A percentile compares a stretch with the other conserved stretches of the same genome.
Evolutionary conservation across 2,797 vertebrate species (phyloP).

Genomic region (Antrozous pallidus): DNA sequence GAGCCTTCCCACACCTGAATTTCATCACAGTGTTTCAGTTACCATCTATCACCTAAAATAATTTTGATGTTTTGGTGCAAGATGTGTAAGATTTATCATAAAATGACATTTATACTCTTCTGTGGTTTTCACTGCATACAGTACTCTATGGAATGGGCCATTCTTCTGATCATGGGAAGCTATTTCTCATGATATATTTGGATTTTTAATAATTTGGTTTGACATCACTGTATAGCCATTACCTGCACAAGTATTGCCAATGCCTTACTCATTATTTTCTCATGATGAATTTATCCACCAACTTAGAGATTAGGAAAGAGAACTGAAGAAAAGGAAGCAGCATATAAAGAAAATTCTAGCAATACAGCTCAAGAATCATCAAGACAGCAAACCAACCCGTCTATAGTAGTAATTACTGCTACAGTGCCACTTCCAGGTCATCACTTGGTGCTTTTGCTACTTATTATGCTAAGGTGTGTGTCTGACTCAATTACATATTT

Average conservation of each 20-base stretch:
- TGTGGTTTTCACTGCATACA: neutral
- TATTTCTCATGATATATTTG: conserved; percentile 1
- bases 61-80: conserved; percentile 8
- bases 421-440: accelerated
- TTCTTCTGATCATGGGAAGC: neutral
- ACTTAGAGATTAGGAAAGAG: neutral
- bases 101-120: neutral
- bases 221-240: neutral
- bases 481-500: neutral
- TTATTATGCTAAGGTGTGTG: neutral
- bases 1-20: neutral
- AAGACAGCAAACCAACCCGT: neutral
- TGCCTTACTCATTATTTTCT: neutral
- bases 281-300: neutral
- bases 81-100: neutral
- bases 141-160: neutral
- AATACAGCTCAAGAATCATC: neutral
- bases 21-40: neutral
- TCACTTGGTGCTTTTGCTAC: neutral
- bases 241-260: neutral
- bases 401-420: no score
- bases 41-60: neutral
- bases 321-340: neutral
- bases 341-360: neutral
- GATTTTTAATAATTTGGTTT: neutral